Evolutionary conservation across 1,140 invertebrate genomes (phyloP), one percentile per base, ranked within the genome.

Genomic region (Drosophila setifemur): DNA sequence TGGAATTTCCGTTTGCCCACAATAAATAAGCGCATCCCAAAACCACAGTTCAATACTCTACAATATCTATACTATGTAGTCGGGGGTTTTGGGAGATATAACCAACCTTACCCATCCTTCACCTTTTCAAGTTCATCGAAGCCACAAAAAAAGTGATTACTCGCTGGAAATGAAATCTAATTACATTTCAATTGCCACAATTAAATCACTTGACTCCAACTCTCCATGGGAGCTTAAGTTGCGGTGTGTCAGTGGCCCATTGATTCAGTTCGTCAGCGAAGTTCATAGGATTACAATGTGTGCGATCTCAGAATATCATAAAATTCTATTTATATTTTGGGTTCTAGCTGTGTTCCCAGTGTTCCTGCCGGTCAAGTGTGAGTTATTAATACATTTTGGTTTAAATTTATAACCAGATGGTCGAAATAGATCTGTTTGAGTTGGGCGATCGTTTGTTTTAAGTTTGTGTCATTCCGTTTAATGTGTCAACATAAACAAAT

Each of bases 11-110:
- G 37, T 83, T 66, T 72, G 39, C 44, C 35, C 31, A 57, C 57
- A 83, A 83, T 83, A 82, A 83, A 82, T 83, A 83, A 78, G 79
- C 79, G 78, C 78, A 85, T 73, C 69, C 11, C 31, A 70, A 58
- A 72, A 23, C n/a, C n/a, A n/a, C n/a, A n/a, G n/a, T n/a, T n/a
- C n/a, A n/a, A n/a, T n/a, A n/a, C n/a, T n/a, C n/a, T n/a, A n/a
- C n/a, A n/a, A n/a, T n/a, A n/a, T n/a, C n/a, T n/a, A n/a, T n/a
- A n/a, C n/a, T n/a, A n/a, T n/a, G n/a, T n/a, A n/a, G n/a, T n/a
- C n/a, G n/a, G n/a, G n/a, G n/a, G n/a, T n/a, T n/a, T n/a, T 7
- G 19, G 68, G 61, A 49, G 55, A n/a, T n/a, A n/a, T n/a, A n/a
- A n/a, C n/a, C n/a, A n/a, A n/a, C 63, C 70, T 60, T 54, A 74